Percentiles rank a stretch among this genome's conserved stretches.
Evolutionary conservation across 2,888 invertebrate species (phyloP).

Genomic region (Bugula neritina): DNA sequence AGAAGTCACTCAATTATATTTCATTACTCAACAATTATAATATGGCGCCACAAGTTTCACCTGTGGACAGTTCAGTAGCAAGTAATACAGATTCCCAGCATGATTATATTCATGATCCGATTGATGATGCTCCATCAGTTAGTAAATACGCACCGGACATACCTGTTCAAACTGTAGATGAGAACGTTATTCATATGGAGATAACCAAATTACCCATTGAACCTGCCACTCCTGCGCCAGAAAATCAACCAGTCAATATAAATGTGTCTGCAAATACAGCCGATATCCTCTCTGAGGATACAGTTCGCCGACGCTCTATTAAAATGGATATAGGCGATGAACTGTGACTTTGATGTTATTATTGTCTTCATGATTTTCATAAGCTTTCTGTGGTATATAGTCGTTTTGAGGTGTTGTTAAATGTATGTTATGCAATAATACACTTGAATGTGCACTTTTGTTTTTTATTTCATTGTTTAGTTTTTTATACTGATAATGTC

Average conservation of each 20-base stretch:
- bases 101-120: neutral
- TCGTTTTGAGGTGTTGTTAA: no score
- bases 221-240: neutral
- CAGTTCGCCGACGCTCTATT: neutral
- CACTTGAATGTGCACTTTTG: no score
- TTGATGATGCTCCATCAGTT: neutral
- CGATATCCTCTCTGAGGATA: neutral
- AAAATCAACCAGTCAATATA: no score
- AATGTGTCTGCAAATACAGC: neutral
- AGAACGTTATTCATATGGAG: conserved; percentile 22
- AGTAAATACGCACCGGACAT: neutral
- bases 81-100: neutral
- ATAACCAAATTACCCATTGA: conserved; percentile 19
- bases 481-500: no score
- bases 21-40: neutral
- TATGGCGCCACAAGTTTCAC: neutral
- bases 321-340: conserved; percentile 4
- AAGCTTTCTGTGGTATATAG: no score
- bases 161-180: neutral
- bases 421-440: no score
- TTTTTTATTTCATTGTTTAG: no score
- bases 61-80: neutral
- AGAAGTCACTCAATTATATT: neutral
- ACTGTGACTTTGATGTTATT: neutral
- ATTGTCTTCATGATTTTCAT: no score